These are phyloP conservation scores for Drosophila watanabei DNA, from an alignment of 1,140 invertebrate species.

Conservation along the genomic window DNA sequence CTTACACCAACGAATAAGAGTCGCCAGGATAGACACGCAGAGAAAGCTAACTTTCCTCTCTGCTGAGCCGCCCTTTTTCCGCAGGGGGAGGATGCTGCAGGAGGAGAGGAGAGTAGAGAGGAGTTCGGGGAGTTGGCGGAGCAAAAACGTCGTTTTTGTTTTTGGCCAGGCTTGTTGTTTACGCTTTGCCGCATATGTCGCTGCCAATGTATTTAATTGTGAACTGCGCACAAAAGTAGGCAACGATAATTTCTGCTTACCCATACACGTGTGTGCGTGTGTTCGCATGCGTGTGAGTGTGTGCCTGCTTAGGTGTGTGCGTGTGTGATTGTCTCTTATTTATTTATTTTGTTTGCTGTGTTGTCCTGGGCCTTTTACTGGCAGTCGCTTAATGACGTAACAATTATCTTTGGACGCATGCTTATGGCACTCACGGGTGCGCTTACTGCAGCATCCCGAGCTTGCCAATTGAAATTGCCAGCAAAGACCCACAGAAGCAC, in stretches of 20 bases:
- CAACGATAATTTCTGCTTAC: constrained; percentile 53
- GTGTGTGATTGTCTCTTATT: constrained; percentile 52
- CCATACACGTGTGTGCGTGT: constrained; percentile 4
- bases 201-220: constrained; percentile 79
- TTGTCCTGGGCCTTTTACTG: constrained; percentile 43
- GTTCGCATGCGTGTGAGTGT: constrained; percentile 2
- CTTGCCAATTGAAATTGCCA: constrained; percentile 73
- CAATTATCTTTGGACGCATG: constrained; percentile 78
- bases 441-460: constrained; percentile 64
- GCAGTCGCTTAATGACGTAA: constrained; percentile 77
- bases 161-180: constrained; percentile 66
- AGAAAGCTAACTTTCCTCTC: constrained; percentile 34
- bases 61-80: constrained; percentile 60
- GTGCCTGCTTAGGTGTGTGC: neutral
- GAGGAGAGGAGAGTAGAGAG: neutral
- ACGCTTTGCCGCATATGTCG: constrained; percentile 81
- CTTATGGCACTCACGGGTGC: constrained; percentile 76
- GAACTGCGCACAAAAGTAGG: constrained; percentile 63
- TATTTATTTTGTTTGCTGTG: constrained; percentile 62
- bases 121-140: constrained; percentile 9
- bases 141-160: constrained; percentile 46
- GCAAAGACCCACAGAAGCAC: constrained; percentile 1
- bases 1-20: constrained; percentile 56
- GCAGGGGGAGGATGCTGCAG: neutral
- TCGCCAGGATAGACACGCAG: constrained; percentile 48